Conservation (phyloP, 1,140 invertebrate genomes). For the Drosophila kikkawai region DNA sequence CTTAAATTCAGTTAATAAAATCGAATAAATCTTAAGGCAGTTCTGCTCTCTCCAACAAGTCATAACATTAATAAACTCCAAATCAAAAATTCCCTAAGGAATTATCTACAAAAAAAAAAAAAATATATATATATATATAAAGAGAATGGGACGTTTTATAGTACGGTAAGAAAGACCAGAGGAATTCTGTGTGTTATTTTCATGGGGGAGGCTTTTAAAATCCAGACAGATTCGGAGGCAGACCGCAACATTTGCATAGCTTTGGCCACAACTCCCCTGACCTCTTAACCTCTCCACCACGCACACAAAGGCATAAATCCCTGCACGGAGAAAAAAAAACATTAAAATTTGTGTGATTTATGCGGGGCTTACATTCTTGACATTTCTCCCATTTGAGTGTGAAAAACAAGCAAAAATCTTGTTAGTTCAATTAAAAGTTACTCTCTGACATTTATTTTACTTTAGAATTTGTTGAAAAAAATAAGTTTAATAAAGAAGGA, state of each 20-base stretch:
- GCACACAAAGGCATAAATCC: slow-evolving; percentile 2
- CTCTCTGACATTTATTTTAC: background rate
- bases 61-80: slow-evolving; percentile 32
- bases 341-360: slow-evolving; percentile 7
- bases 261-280: slow-evolving; percentile 38
- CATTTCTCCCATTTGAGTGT: background rate
- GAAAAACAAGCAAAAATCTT: background rate
- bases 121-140: background rate
- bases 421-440: background rate
- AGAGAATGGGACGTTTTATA: background rate
- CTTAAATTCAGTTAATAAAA: slow-evolving; percentile 15
- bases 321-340: slow-evolving; percentile 11
- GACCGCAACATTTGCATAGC: slow-evolving; percentile 57
- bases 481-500: background rate
- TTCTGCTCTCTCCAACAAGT: slow-evolving; percentile 7
- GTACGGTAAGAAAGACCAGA: background rate
- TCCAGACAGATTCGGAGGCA: slow-evolving; percentile 39
- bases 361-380: slow-evolving; percentile 3
- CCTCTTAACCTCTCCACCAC: slow-evolving; percentile 3
- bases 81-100: slow-evolving; percentile 52
- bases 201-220: slow-evolving; percentile 13
- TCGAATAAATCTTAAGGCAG: slow-evolving; percentile 4
- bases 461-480: background rate
- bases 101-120: slow-evolving; percentile 27
- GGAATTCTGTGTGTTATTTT: slow-evolving; percentile 18